phyloP scores from a whole-genome alignment of 2,113 vertebrate species.

The Nipponia nippon region DNA sequence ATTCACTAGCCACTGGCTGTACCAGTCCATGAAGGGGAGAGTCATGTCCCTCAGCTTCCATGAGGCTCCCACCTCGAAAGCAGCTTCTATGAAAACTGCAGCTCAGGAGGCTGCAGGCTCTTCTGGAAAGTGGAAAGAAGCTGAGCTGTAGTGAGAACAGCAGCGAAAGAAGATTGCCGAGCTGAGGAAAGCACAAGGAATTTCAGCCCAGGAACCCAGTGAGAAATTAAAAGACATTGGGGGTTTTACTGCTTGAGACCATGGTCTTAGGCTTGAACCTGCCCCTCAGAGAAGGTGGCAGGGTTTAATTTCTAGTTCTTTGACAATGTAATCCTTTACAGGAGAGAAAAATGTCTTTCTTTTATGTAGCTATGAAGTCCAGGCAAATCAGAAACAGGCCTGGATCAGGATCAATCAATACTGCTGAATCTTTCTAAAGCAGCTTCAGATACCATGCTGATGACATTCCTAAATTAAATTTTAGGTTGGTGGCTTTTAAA shows the following conservation, averaged over 20 bases:
- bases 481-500: neutral
- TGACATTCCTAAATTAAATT: neutral
- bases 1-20: neutral
- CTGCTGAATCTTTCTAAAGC: neutral
- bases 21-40: neutral
- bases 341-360: neutral
- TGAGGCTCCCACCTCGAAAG: fast-evolving
- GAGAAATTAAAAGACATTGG: neutral
- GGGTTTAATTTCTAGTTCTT: neutral
- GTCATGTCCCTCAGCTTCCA: neutral
- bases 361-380: neutral
- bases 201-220: neutral
- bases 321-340: neutral
- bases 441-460: neutral
- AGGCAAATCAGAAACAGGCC: neutral
- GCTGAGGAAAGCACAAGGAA: neutral
- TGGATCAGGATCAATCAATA: neutral
- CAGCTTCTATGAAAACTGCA: neutral
- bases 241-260: neutral
- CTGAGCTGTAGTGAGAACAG: neutral
- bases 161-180: neutral
- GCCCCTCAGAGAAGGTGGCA: neutral
- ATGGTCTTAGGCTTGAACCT: neutral
- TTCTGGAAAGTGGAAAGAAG: neutral
- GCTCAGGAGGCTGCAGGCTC: neutral